Evolutionary conservation across 2,113 vertebrate species (phyloP).

Genomic region (Procavia capensis): DNA sequence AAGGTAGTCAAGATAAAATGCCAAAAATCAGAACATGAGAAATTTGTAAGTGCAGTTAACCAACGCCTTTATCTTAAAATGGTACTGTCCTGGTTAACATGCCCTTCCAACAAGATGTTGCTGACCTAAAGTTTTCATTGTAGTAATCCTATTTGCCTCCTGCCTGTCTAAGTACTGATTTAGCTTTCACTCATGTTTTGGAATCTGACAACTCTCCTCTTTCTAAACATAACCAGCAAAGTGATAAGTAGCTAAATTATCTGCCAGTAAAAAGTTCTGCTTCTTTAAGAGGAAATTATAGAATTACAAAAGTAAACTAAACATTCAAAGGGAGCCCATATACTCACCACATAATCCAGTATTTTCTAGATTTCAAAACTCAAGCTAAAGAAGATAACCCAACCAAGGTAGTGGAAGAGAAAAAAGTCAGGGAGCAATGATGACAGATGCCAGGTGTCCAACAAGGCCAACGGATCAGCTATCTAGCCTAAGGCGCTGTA

Average conservation of each 20-base stretch:
- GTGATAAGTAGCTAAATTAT: not conserved
- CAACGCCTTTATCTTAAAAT: slow-evolving; percentile 44
- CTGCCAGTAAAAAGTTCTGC: not conserved
- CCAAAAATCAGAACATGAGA: not conserved
- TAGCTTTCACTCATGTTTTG: slow-evolving; percentile 23
- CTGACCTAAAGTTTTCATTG: not conserved
- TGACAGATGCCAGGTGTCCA: not conserved
- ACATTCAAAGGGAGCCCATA: not conserved
- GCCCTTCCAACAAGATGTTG: slow-evolving; percentile 45
- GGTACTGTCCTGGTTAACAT: not conserved
- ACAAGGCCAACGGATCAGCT: not conserved
- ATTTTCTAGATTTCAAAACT: not conserved
- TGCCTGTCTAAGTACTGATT: not conserved
- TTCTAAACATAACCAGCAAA: slow-evolving; percentile 22
- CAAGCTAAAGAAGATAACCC: not conserved
- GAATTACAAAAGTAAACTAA: not conserved
- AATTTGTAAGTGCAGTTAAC: slow-evolving; percentile 60
- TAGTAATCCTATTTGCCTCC: not conserved
- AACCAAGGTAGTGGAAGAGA: not conserved
- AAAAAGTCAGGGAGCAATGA: not conserved
- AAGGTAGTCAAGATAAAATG: slow-evolving; percentile 35
- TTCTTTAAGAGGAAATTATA: slow-evolving; percentile 33
- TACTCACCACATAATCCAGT: not conserved
- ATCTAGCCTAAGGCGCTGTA: not conserved
- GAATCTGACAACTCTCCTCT: slow-evolving; percentile 43